Conservation (phyloP, 2,888 invertebrate genomes). For the Aleiodes alternator region DNA sequence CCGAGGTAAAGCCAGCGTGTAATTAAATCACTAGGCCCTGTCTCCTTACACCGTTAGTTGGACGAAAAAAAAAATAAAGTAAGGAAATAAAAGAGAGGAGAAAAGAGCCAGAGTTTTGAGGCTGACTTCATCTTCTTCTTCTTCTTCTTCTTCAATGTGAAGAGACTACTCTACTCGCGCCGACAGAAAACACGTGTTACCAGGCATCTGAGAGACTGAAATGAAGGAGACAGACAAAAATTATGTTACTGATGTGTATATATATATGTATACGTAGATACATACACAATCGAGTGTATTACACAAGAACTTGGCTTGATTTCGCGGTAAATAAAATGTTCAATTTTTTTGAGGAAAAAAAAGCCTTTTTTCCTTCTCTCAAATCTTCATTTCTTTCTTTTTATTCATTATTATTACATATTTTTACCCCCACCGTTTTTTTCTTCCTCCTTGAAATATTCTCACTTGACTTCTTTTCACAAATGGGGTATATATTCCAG, state of each 20-base stretch:
- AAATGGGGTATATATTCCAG: conserved; percentile 45
- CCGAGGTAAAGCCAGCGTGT: conserved; percentile 44
- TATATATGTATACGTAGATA: conserved; percentile 10
- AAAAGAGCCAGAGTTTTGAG: background rate
- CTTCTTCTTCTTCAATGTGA: conserved; percentile 2
- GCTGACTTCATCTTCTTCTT: background rate
- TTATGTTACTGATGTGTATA: conserved; percentile 27
- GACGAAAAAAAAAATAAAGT: conserved; percentile 11
- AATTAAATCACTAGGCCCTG: conserved; percentile 48
- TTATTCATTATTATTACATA: background rate
- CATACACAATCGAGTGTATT: conserved; percentile 44
- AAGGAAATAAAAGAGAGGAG: too few species aligned
- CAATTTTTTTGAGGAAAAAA: conserved; percentile 1
- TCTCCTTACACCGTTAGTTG: conserved; percentile 46
- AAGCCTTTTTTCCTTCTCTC: conserved; percentile 13
- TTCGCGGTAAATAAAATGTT: conserved; percentile 16
- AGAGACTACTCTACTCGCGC: conserved; percentile 1
- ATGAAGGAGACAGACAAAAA: conserved; percentile 20
- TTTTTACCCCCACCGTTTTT: background rate
- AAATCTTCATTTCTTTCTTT: conserved; percentile 19
- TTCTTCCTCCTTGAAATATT: background rate
- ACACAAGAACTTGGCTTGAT: conserved; percentile 45
- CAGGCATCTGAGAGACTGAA: background rate
- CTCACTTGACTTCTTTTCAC: conserved; percentile 26
- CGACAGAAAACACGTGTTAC: conserved; percentile 14